phyloP scores from a whole-genome alignment of 2,888 invertebrate genomes.

The Neocrepidodera transversa region DNA sequence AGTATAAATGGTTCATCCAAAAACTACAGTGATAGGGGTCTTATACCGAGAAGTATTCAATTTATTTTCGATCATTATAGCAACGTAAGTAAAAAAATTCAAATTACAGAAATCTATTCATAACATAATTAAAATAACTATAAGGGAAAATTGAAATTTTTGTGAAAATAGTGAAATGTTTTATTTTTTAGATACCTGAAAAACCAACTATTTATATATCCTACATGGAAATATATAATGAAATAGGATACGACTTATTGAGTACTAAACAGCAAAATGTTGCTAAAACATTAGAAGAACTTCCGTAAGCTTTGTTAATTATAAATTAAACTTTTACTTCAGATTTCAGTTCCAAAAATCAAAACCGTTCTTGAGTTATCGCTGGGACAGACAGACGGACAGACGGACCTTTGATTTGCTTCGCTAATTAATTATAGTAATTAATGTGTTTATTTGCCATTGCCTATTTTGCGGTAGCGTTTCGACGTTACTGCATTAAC shows the following conservation, averaged over 20 bases:
- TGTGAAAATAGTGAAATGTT: neutral
- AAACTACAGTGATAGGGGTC: constrained; percentile 60
- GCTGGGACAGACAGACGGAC: no score
- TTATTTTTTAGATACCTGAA: constrained; percentile 9
- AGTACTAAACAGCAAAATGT: constrained; percentile 56
- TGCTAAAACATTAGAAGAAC: constrained; percentile 58
- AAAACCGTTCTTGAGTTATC: no score
- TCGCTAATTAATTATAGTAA: no score
- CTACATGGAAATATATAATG: constrained; percentile 66
- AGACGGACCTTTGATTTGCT: no score
- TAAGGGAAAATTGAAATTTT: no score
- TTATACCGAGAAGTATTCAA: constrained; percentile 63
- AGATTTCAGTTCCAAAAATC: no score
- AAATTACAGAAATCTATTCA: neutral
- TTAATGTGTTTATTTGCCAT: no score
- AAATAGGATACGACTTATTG: constrained; percentile 64
- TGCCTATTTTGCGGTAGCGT: no score
- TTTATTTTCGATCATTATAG: constrained; percentile 60
- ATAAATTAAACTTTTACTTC: no score
- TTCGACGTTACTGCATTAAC: no score
- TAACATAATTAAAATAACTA: no score
- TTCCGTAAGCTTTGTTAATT: constrained; percentile 64
- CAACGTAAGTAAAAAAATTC: constrained; percentile 47
- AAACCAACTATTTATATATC: constrained; percentile 59
- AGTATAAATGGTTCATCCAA: constrained; percentile 62